Conservation (phyloP, 2,113 vertebrate genomes). For the Ranitomeya imitator region DNA sequence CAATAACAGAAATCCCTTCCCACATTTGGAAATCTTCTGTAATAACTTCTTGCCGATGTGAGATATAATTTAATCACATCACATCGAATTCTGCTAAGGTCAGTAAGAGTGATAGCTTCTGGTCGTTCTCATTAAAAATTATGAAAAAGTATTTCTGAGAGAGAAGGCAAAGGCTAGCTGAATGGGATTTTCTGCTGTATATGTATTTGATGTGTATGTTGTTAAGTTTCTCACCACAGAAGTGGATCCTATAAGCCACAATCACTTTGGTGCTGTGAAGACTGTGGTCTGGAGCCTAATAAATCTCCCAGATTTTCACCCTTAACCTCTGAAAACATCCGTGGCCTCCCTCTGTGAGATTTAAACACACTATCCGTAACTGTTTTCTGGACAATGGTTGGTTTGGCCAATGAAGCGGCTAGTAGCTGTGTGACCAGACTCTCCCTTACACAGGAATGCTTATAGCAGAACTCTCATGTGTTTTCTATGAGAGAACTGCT, state of each 20-base stretch:
- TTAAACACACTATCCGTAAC: too few relatives aligned
- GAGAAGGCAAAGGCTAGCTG: constrained; percentile 22
- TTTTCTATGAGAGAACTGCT: too few relatives aligned
- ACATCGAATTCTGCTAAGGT: constrained; percentile 53
- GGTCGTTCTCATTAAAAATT: constrained; percentile 52
- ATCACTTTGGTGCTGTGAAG: background rate
- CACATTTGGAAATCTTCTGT: constrained; percentile 56
- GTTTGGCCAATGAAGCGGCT: too few relatives aligned
- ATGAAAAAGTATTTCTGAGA: constrained; percentile 11
- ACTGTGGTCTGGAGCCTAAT: background rate
- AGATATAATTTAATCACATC: constrained; percentile 58
- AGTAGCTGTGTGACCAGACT: too few relatives aligned
- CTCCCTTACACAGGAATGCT: too few relatives aligned
- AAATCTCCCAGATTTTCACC: too few relatives aligned
- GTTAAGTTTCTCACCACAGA: background rate
- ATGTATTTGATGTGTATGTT: background rate
- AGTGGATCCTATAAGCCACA: background rate
- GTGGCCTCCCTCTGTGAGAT: too few relatives aligned
- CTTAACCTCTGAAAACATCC: too few relatives aligned
- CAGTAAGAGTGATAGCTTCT: constrained; percentile 54
- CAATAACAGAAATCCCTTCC: constrained; percentile 57
- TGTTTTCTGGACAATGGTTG: too few relatives aligned
- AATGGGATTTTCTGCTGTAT: constrained; percentile 28
- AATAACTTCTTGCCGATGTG: constrained; percentile 57
- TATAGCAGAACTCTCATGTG: too few relatives aligned